Conservation (phyloP, 2,888 invertebrate species). For the Drosophila limbata region DNA sequence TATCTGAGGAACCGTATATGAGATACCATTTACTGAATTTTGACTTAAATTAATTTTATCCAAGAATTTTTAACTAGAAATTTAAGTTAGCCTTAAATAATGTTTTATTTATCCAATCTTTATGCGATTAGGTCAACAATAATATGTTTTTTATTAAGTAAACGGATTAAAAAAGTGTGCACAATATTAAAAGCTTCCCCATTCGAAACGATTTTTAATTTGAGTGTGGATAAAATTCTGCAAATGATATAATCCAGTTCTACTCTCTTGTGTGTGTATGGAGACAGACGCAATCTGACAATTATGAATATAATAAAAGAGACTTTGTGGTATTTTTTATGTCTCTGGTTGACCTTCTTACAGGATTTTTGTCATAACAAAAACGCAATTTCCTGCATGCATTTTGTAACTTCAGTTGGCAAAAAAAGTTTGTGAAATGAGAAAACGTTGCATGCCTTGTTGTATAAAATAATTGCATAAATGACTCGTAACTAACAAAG, state of each 20-base stretch:
- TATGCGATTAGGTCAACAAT: no score
- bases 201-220: background rate
- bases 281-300: background rate
- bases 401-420: constrained; percentile 1
- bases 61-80: no score
- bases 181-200: background rate
- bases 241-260: background rate
- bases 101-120: no score
- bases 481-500: background rate
- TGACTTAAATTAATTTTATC: no score
- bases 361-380: constrained; percentile 1
- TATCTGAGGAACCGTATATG: no score
- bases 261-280: background rate
- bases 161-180: background rate
- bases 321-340: background rate
- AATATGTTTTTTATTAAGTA: no score
- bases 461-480: constrained; percentile 1
- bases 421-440: background rate
- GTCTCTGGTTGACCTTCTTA: background rate
- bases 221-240: background rate
- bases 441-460: constrained; percentile 6
- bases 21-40: no score
- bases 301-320: constrained; percentile 2
- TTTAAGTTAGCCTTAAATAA: no score
- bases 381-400: constrained; percentile 17